Percentiles rank a stretch among this genome's conserved stretches.
phyloP scores from a whole-genome alignment of 1,140 invertebrate genomes.

The Heliconius melpomene region DNA sequence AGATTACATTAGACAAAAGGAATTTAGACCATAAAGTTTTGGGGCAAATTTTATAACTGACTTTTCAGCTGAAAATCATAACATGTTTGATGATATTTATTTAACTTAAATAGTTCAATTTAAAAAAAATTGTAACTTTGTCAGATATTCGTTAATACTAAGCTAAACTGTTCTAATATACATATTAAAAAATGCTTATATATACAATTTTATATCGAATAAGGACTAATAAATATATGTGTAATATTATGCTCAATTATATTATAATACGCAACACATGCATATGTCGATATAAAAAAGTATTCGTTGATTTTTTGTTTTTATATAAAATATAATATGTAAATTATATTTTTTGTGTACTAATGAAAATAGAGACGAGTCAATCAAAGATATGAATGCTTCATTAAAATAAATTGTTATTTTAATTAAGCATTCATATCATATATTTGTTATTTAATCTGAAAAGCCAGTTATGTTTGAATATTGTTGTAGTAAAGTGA shows the following conservation, averaged over 20 bases:
- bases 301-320: neutral
- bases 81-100: no score
- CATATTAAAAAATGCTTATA: no score
- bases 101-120: no score
- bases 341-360: no score
- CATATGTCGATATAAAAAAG: neutral
- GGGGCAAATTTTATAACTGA: conserved; percentile 1
- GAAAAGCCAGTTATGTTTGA: neutral
- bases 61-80: neutral
- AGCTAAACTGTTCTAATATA: no score
- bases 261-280: neutral
- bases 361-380: no score
- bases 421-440: no score
- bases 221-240: neutral
- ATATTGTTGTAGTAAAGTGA: neutral
- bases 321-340: neutral
- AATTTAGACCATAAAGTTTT: neutral
- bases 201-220: neutral
- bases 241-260: neutral
- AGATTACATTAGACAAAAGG: neutral
- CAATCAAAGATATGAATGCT: no score
- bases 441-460: neutral
- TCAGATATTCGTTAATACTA: neutral
- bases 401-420: neutral
- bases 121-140: no score